Conservation (phyloP, 2,113 vertebrate species). For the Catharus bicknelli region DNA sequence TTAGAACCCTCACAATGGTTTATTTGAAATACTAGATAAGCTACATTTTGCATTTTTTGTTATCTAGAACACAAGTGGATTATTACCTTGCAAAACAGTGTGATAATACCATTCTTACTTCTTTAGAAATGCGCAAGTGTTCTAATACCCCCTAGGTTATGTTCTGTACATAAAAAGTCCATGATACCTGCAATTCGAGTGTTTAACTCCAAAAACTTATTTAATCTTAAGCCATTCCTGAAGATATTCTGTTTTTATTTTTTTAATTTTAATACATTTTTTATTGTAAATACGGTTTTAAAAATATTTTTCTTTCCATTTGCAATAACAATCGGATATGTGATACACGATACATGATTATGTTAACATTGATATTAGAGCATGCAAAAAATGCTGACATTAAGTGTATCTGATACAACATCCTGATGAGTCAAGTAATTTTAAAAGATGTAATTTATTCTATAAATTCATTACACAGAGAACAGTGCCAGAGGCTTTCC, state of each 20-base stretch:
- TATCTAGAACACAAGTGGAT: neutral
- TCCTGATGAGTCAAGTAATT: neutral
- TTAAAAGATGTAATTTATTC: slow-evolving; percentile 15
- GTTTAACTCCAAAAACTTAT: neutral
- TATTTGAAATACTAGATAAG: neutral
- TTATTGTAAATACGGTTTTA: neutral
- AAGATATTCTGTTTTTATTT: neutral
- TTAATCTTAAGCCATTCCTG: neutral
- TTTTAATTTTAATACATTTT: neutral
- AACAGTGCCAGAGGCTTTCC: neutral
- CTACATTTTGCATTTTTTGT: neutral
- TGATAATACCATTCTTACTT: neutral
- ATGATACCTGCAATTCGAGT: neutral
- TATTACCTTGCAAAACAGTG: neutral
- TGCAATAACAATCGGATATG: neutral
- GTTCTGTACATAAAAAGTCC: neutral
- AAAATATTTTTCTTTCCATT: neutral
- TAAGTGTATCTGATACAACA: neutral
- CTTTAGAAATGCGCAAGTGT: neutral
- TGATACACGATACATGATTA: neutral
- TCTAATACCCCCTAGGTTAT: neutral
- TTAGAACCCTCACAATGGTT: neutral
- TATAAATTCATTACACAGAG: neutral
- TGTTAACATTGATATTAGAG: neutral
- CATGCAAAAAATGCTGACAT: slow-evolving; percentile 8